phyloP scores from a whole-genome alignment of 2,888 invertebrate species.

The Chaitophorus viminalis region DNA sequence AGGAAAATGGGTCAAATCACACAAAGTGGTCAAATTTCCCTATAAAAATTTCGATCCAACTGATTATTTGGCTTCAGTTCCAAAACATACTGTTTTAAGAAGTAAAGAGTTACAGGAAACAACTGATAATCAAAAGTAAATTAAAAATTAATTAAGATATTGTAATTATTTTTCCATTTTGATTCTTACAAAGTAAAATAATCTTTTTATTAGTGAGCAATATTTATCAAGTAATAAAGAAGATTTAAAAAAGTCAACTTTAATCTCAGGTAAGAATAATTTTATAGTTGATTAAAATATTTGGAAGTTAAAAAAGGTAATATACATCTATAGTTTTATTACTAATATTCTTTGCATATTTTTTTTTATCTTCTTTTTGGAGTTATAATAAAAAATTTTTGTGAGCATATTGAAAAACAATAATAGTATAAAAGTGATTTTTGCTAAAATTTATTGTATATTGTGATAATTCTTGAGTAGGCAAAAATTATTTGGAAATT shows the following conservation, averaged over 20 bases:
- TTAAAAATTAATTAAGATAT: constrained; percentile 5
- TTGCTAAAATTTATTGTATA: no score
- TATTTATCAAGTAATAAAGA: constrained; percentile 23
- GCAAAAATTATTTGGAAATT: no score
- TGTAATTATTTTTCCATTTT: neutral
- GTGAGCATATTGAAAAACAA: no score
- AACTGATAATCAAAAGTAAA: constrained; percentile 65
- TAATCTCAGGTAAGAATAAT: constrained; percentile 4
- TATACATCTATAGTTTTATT: no score
- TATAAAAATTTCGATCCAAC: constrained; percentile 87
- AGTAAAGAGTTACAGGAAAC: constrained; percentile 71
- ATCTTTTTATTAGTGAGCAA: constrained; percentile 39
- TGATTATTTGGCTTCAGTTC: constrained; percentile 84
- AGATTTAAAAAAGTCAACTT: neutral
- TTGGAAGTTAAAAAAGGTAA: no score
- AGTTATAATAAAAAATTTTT: no score
- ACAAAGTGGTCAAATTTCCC: constrained; percentile 91
- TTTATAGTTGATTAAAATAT: no score
- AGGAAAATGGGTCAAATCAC: constrained; percentile 93
- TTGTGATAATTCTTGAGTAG: no score
- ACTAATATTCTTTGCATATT: no score
- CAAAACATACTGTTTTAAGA: constrained; percentile 78
- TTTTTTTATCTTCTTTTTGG: no score
- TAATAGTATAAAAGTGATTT: no score
- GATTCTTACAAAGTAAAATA: neutral